phyloP scores from a whole-genome alignment of 2,113 vertebrate species.

The Gallinago undulata region DNA sequence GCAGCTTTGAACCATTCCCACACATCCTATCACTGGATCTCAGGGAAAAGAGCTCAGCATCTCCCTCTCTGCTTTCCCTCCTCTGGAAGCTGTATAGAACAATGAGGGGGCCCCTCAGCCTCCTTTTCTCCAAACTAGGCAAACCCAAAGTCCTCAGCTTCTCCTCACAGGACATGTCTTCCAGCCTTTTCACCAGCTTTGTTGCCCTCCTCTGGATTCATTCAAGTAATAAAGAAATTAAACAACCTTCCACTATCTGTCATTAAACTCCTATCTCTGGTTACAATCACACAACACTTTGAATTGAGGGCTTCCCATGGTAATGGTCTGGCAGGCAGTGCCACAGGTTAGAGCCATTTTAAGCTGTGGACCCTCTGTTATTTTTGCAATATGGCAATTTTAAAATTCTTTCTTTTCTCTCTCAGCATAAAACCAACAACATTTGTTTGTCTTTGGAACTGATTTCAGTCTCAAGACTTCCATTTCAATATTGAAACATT shows the following conservation, averaged over 20 bases:
- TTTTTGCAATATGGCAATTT: neutral
- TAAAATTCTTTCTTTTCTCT: neutral
- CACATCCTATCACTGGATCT: accelerated
- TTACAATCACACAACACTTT: neutral
- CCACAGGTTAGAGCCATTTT: accelerated
- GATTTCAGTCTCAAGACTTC: neutral
- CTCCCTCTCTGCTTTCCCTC: neutral
- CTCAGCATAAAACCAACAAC: neutral
- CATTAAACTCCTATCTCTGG: neutral
- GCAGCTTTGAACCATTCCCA: neutral
- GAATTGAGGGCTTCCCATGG: neutral
- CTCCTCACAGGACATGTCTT: neutral
- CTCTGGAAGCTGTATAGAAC: neutral
- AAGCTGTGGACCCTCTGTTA: neutral
- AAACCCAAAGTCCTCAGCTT: neutral
- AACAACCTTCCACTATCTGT: neutral
- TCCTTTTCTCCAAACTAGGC: neutral
- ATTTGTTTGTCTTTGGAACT: neutral
- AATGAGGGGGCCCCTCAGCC: too few species aligned
- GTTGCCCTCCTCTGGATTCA: neutral
- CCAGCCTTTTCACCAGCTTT: neutral
- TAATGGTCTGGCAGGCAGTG: too few species aligned
- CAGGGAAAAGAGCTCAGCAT: neutral
- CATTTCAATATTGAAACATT: neutral
- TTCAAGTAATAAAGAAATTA: neutral